Conservation (phyloP, 2,797 vertebrate species). For the Sebastes minor region DNA sequence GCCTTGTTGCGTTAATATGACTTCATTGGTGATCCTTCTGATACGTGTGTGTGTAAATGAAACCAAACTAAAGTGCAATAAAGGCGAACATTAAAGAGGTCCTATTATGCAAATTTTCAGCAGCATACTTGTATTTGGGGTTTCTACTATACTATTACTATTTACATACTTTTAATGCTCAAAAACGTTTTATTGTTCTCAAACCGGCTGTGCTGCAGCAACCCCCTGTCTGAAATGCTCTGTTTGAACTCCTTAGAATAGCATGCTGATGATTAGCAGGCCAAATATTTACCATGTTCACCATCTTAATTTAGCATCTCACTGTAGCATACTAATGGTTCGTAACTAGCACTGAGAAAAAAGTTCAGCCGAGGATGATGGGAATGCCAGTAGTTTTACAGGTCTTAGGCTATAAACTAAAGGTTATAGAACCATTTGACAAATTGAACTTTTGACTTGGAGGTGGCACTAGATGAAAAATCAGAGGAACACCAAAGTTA, state of each 20-base stretch:
- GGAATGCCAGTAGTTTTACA: neutral
- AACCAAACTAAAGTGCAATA: neutral
- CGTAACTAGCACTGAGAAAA: neutral
- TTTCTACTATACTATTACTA: neutral
- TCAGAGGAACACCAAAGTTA: neutral
- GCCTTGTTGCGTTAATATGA: neutral
- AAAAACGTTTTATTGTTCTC: neutral
- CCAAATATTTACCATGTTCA: neutral
- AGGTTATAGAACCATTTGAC: no score
- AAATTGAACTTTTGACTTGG: neutral
- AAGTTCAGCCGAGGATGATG: neutral
- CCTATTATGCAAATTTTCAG: no score
- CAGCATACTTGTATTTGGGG: no score
- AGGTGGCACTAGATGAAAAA: neutral
- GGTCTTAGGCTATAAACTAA: neutral
- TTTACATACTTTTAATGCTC: neutral
- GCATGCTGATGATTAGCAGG: no score
- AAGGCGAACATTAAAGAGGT: neutral
- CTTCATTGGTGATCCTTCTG: neutral
- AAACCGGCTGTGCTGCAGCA: neutral
- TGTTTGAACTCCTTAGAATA: no score
- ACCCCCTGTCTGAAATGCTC: no score
- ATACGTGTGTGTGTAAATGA: neutral
- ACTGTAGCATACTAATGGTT: no score
- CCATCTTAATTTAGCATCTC: neutral